Base-by-base conservation (phyloP, 2,888 invertebrate species). In the Erpobdella octoculata region DNA sequence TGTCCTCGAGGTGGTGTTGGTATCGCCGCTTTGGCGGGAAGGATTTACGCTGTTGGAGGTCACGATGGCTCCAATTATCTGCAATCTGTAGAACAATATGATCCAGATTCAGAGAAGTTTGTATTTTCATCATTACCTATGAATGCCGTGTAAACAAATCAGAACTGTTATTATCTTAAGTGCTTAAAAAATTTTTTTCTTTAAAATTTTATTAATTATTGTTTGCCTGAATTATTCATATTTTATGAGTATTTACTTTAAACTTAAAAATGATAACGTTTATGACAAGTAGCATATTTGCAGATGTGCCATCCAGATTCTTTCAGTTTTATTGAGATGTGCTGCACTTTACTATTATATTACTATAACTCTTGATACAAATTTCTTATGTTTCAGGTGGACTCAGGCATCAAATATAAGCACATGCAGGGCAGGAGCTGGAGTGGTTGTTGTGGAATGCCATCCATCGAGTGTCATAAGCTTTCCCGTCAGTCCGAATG, bases 11-110 rank as follows among this genome's bases (percentile, higher is more conserved):
- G 79, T 71, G 85, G 80, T 77, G 81, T 85, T 5, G 85, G 85
- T 12, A 83, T 81, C 36, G 79, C 81, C 21, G 76, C 81, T 25
- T 78, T 82, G 9, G 81, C 79, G 9, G 81, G 82, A 0, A 76
- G 77, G 70, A 78, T 86, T 48, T 86, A 82, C 76, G 85, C 85
- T 15, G 82, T 85, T 4, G 86, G 86, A 2, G 86, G 86, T 6
- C 85, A 86, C 76, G 85, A 85, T 78, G 85, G 85, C 2, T 79
- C 80, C 15, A 81, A 83, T 72, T 85, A 85, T 62, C 79, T 86
- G 62, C 83, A 82, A 76, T 83, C 85, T 25, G 85, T 85, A 74
- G 85, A 85, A 75, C 78, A 83, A 9, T 86, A 84, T 77, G 84
- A 85, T 76, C 83, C 84, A 9, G 77, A 80, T 33, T 78, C 77